Evolutionary conservation across 2,113 vertebrate species (phyloP).

Genomic region (Istiophorus platypterus): DNA sequence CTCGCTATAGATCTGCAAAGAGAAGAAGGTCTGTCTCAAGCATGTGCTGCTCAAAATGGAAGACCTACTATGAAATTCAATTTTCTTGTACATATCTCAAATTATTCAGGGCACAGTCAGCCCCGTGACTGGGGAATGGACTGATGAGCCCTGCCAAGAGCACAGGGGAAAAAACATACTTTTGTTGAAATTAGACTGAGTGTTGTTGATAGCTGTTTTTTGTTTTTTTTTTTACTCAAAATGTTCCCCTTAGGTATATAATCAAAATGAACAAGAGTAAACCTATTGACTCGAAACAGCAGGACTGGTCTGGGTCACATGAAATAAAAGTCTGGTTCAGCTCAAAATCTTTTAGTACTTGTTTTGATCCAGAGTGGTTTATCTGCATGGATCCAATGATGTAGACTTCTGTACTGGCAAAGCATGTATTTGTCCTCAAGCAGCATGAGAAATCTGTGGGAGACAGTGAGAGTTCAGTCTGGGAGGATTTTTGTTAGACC

Average conservation of each 20-base stretch:
- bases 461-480: slow-evolving; percentile 31
- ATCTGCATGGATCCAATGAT: slow-evolving; percentile 33
- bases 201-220: slow-evolving; percentile 28
- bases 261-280: slow-evolving; percentile 51
- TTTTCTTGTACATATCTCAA: slow-evolving; percentile 55
- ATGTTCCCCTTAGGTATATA: slow-evolving; percentile 47
- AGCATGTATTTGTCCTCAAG: slow-evolving; percentile 27
- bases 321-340: slow-evolving; percentile 26
- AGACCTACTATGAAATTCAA: slow-evolving; percentile 62
- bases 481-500: slow-evolving; percentile 26
- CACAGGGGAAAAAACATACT: slow-evolving; percentile 34
- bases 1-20: slow-evolving; percentile 37
- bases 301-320: slow-evolving; percentile 44
- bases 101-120: slow-evolving; percentile 52
- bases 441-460: background rate
- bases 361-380: slow-evolving; percentile 24
- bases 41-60: slow-evolving; percentile 47
- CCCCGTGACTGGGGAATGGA: slow-evolving; percentile 58
- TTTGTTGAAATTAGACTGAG: slow-evolving; percentile 48
- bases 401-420: slow-evolving; percentile 22
- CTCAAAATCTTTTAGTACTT: slow-evolving; percentile 2
- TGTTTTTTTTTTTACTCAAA: slow-evolving; percentile 2
- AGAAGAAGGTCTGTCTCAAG: slow-evolving; percentile 34
- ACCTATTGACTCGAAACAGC: slow-evolving; percentile 24
- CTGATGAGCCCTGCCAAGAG: slow-evolving; percentile 49